These are phyloP conservation scores for Orestias chungarensis DNA, from an alignment of 2,797 vertebrate species.

Conservation along the genomic window DNA sequence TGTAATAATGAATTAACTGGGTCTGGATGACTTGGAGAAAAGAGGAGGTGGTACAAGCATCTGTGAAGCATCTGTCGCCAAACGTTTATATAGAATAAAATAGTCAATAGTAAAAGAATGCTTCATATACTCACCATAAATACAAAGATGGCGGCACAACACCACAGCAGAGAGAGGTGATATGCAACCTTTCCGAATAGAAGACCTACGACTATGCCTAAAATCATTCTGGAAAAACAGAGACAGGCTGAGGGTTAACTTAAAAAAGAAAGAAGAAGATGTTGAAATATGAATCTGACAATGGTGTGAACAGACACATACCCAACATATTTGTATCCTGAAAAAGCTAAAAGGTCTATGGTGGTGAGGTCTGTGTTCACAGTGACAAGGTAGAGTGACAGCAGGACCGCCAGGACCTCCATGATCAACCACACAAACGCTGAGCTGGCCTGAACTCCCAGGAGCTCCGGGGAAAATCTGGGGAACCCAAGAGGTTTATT, in stretches of 20 bases:
- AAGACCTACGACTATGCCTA: slow-evolving; percentile 85
- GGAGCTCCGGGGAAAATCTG: slow-evolving; percentile 92
- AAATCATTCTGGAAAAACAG: slow-evolving; percentile 85
- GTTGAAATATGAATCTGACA: too few relatives aligned
- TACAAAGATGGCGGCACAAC: slow-evolving; percentile 86
- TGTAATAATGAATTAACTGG: too few relatives aligned
- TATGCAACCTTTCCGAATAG: slow-evolving; percentile 89
- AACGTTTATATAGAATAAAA: background rate
- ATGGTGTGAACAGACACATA: slow-evolving; percentile 54
- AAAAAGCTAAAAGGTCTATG: slow-evolving; percentile 89
- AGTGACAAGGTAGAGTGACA: slow-evolving; percentile 90
- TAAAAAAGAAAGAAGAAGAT: background rate
- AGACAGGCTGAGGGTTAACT: background rate
- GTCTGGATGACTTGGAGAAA: background rate
- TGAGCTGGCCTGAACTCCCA: slow-evolving; percentile 92
- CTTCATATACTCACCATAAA: slow-evolving; percentile 85
- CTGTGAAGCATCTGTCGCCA: background rate
- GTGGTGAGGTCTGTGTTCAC: slow-evolving; percentile 91
- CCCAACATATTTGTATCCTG: slow-evolving; percentile 95
- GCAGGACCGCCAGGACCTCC: slow-evolving; percentile 86
- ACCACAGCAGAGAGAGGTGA: slow-evolving; percentile 89
- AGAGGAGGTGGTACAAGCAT: background rate
- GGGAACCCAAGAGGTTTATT: background rate
- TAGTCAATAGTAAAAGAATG: background rate
- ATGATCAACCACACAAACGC: slow-evolving; percentile 90